Evolutionary conservation across 2,797 vertebrate genomes (phyloP).

Genomic region (Lagorchestes hirsutus): DNA sequence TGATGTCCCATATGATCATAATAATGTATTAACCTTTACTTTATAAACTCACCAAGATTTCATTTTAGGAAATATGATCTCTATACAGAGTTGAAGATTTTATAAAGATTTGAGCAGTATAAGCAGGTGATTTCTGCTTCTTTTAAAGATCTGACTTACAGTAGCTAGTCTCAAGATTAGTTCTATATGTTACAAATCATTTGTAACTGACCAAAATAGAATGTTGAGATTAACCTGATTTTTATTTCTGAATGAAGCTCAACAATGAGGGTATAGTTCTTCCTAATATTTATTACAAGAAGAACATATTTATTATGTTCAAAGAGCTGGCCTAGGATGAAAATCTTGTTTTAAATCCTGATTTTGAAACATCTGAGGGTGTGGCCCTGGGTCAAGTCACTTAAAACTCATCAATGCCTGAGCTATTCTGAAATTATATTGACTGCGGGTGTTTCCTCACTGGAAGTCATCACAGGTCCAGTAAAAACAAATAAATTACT

Average conservation of each 20-base stretch:
- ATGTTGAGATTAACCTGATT: not conserved
- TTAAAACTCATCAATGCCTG: not conserved
- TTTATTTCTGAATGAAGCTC: not conserved
- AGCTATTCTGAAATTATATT: not conserved
- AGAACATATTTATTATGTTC: not conserved
- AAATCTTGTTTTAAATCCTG: not conserved
- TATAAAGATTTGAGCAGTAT: not conserved
- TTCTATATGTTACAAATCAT: not conserved
- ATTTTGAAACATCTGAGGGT: not conserved
- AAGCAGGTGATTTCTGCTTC: not conserved
- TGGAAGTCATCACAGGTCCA: not conserved
- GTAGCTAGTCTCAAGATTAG: not conserved
- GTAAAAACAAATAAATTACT: not conserved
- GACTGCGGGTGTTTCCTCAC: not conserved
- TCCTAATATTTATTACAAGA: conserved; percentile 5
- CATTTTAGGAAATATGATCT: conserved; percentile 18
- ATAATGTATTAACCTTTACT: not conserved
- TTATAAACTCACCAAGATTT: not conserved
- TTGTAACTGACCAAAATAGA: conserved; percentile 23
- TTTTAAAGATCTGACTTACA: conserved; percentile 11
- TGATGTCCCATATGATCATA: not conserved
- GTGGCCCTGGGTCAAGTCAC: not conserved
- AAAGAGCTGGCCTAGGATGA: not conserved
- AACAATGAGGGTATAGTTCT: conserved; percentile 19
- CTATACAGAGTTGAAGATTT: not conserved